Conservation (phyloP, 2,797 vertebrate species). For the Tinamus major region DNA sequence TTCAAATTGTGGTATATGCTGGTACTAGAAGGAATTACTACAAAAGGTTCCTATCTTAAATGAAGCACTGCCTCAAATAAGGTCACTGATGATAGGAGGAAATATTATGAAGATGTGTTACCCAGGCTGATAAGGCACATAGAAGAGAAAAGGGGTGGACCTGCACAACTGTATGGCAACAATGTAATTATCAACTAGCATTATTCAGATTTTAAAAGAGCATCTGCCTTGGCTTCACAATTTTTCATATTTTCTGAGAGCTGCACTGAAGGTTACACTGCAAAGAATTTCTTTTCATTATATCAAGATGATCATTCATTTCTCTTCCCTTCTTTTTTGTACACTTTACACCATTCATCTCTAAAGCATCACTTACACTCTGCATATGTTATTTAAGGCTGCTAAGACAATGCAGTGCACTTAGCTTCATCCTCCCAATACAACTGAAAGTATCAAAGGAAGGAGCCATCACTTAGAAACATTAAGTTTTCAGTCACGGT, state of each 20-base stretch:
- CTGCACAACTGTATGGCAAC: background rate
- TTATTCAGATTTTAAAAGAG: constrained; percentile 4
- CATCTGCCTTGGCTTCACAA: background rate
- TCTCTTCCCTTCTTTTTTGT: background rate
- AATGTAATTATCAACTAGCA: background rate
- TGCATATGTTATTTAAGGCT: background rate
- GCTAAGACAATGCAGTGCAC: background rate
- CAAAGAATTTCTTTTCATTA: background rate
- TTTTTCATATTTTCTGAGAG: background rate
- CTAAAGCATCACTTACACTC: background rate
- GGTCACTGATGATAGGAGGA: constrained; percentile 69
- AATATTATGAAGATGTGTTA: constrained; percentile 64
- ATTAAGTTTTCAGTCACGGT: background rate
- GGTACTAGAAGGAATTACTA: constrained; percentile 67
- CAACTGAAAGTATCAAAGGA: background rate
- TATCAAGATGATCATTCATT: background rate
- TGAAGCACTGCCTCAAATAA: constrained; percentile 73
- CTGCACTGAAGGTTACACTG: background rate
- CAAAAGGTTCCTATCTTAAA: constrained; percentile 76
- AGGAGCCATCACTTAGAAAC: background rate
- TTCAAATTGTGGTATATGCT: constrained; percentile 55
- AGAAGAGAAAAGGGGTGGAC: background rate
- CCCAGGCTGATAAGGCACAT: constrained; percentile 44
- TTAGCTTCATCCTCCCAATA: background rate
- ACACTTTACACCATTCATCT: background rate